Percentiles rank a stretch among this genome's conserved stretches.
Evolutionary conservation across 1,140 invertebrate species (phyloP).

Genomic region (Ericerus pela): DNA sequence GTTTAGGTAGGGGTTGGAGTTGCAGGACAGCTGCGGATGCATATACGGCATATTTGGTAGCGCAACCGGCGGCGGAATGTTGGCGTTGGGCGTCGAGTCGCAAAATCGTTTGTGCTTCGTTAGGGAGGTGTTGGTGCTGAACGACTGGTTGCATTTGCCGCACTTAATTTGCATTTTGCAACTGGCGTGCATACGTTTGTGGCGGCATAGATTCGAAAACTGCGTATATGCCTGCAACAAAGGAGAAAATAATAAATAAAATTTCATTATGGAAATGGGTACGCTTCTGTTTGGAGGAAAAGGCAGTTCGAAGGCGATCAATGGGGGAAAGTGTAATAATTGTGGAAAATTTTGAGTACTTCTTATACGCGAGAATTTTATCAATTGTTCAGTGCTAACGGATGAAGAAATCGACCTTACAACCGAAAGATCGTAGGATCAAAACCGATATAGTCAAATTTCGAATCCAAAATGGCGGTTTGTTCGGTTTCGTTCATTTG

Average conservation of each 20-base stretch:
- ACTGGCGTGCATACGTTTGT: slow-evolving; percentile 95
- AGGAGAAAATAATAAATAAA: neutral
- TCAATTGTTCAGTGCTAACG: neutral
- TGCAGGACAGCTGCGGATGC: slow-evolving; percentile 35
- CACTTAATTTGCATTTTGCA: slow-evolving; percentile 81
- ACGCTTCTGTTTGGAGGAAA: neutral
- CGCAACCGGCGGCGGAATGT: slow-evolving; percentile 6
- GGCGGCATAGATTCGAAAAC: slow-evolving; percentile 97
- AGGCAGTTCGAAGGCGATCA: too few species aligned
- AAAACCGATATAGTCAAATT: too few species aligned
- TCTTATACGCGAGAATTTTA: neutral
- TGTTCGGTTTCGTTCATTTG: too few species aligned
- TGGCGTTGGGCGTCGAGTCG: slow-evolving; percentile 38
- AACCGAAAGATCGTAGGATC: neutral
- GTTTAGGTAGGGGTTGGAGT: slow-evolving; percentile 49
- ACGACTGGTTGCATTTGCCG: slow-evolving; percentile 78
- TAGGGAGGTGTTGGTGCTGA: slow-evolving; percentile 69
- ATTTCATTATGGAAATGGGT: neutral
- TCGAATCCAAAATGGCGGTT: too few species aligned
- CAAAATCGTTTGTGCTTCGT: slow-evolving; percentile 74
- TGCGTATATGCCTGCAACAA: slow-evolving; percentile 89
- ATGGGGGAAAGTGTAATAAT: too few species aligned
- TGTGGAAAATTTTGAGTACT: too few species aligned
- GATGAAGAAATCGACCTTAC: neutral
- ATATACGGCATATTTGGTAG: slow-evolving; percentile 18